These are phyloP conservation scores for Onychorhynchus coronatus DNA, from an alignment of 2,113 vertebrate species.

Conservation along the genomic window DNA sequence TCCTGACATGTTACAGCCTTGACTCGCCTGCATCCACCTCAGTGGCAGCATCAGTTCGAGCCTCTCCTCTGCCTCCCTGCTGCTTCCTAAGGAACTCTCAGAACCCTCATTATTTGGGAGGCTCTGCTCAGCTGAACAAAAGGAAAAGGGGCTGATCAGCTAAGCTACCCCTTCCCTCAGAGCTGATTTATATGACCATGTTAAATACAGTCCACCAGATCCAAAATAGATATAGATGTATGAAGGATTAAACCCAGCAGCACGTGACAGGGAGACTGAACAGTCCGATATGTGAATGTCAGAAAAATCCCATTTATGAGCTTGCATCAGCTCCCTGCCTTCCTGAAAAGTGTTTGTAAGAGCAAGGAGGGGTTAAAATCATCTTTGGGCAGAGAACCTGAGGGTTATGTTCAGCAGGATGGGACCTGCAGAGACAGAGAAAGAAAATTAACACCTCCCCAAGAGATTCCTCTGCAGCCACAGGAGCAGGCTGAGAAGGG, in stretches of 20 bases:
- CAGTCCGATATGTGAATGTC: neutral
- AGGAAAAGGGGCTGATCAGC: neutral
- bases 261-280: neutral
- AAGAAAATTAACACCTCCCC: neutral
- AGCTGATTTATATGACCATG: neutral
- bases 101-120: neutral
- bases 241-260: neutral
- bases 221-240: neutral
- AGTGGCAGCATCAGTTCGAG: neutral
- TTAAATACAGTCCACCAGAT: neutral
- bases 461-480: neutral
- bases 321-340: neutral
- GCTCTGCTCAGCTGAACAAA: neutral
- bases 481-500: neutral
- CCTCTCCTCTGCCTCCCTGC: neutral
- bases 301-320: neutral
- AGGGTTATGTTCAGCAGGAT: neutral
- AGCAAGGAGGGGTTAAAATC: neutral
- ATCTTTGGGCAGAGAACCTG: neutral
- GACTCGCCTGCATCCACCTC: neutral
- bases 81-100: neutral
- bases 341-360: neutral
- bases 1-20: neutral
- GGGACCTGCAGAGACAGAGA: rapidly evolving
- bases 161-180: neutral